Evolutionary conservation across 2,888 invertebrate genomes (phyloP), one percentile per base, ranked within the genome.

Genomic region (Malacosoma neustria): DNA sequence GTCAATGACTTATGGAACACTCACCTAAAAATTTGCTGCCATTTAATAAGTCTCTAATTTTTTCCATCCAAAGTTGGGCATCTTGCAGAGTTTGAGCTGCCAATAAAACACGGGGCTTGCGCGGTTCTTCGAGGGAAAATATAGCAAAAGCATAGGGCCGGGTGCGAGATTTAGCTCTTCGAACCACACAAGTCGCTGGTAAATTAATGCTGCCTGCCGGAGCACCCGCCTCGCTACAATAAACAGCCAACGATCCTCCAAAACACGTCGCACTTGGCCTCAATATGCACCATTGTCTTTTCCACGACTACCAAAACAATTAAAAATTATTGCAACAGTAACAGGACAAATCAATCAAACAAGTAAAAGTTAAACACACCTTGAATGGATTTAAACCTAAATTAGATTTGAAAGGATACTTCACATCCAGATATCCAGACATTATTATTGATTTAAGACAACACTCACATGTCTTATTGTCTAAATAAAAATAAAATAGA

Each of bases 121-220:
- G 79, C 30, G 87, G 88, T 35, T 87, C 81, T 9, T 81, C 85
- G 1, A 79, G 58, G 4, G 88, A 80, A 55, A 91, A 91, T 41
- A 92, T 87, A 2, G 91, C 92, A 57, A 92, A 92, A 7, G 92
- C 91, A 57, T 89, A 89, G 22, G 88, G 88, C 48, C 91, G 89
- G 2, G 91, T 88, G 50, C 89, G 88, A 11, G 92, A 92, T 54
- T 90, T 89, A 3, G 91, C 89, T 39, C 92, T 75, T 41, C 89
- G 88, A 14, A 92, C 81, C 14, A 88, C 72, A 35, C 90, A 88
- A 32, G 88, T 88, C 11, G 85, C 62, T 1, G 91, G 90, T 39
- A 92, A 71, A 33, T 87, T 77, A 36, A 90, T 73, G 30, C 84
- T 76, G 14, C 84, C 84, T 34, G 79, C 84, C 5, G 79, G 59